phyloP scores from a whole-genome alignment of 2,113 vertebrate genomes.

The Hydrolagus affinis region DNA sequence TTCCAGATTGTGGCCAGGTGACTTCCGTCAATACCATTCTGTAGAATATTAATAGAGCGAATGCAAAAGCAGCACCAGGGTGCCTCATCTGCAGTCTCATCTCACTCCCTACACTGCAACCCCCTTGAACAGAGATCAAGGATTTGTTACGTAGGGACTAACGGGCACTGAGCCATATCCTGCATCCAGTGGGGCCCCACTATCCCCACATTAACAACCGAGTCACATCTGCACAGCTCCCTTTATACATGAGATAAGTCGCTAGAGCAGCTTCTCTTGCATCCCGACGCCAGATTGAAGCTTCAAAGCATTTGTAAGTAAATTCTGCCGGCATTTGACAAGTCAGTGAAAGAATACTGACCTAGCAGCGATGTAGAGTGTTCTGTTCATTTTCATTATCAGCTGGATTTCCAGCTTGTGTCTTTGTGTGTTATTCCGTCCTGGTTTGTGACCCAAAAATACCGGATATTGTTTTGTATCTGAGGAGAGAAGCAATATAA shows the following conservation, averaged over 20 bases:
- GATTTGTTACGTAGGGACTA: background rate
- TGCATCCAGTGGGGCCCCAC: background rate
- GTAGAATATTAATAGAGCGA: too few species aligned
- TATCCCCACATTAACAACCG: background rate
- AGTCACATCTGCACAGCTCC: background rate
- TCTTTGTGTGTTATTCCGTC: constrained; percentile 88
- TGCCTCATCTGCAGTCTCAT: too few species aligned
- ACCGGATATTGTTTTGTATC: constrained; percentile 97
- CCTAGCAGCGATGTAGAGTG: constrained; percentile 88
- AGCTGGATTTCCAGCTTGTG: constrained; percentile 96
- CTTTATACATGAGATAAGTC: background rate
- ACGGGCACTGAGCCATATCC: background rate
- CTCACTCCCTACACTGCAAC: background rate
- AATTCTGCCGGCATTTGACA: background rate
- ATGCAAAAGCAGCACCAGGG: too few species aligned
- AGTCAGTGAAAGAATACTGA: constrained; percentile 42
- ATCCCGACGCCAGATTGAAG: background rate
- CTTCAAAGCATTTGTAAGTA: background rate
- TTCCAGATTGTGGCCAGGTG: too few species aligned
- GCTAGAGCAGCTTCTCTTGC: background rate
- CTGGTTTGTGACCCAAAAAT: constrained; percentile 96
- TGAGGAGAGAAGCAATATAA: constrained; percentile 46
- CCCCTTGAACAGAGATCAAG: background rate
- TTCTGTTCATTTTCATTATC: constrained; percentile 87
- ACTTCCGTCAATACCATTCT: too few species aligned